Evolutionary conservation across 2,797 vertebrate species (phyloP).

Genomic region (Tinamus major): DNA sequence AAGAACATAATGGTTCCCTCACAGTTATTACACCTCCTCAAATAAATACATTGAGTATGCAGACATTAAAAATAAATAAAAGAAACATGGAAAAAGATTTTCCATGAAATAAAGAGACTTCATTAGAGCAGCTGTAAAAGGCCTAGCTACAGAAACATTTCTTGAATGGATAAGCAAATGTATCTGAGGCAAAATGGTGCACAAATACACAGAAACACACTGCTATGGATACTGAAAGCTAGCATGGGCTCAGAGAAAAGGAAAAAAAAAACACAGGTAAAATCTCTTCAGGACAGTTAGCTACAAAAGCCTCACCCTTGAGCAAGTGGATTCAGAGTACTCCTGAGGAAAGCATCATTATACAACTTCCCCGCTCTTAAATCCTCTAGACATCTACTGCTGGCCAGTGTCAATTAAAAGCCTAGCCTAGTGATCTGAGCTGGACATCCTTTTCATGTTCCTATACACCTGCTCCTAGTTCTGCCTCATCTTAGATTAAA

Average conservation of each 20-base stretch:
- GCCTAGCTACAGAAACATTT: not conserved
- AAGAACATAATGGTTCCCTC: not conserved
- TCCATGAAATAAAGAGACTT: not conserved
- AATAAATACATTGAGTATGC: not conserved
- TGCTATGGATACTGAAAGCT: not conserved
- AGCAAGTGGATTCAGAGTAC: not conserved
- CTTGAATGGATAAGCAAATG: not conserved
- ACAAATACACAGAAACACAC: not conserved
- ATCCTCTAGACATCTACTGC: not conserved
- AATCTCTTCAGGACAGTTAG: not conserved
- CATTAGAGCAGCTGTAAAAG: not conserved
- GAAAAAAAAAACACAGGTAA: too few species aligned
- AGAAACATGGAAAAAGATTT: not conserved
- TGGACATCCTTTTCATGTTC: not conserved
- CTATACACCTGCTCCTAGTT: not conserved
- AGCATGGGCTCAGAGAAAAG: not conserved
- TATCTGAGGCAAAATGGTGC: not conserved
- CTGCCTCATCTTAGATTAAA: not conserved
- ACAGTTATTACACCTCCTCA: not conserved
- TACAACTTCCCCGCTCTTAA: not conserved
- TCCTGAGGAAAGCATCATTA: not conserved
- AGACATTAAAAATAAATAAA: not conserved
- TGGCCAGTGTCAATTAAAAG: not conserved
- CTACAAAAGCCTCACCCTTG: not conserved
- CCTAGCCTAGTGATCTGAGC: not conserved